Percentiles rank a stretch among this genome's conserved stretches.
These are phyloP conservation scores for Nycteola revayana DNA, from an alignment of 2,888 invertebrate species.

Conservation along the genomic window DNA sequence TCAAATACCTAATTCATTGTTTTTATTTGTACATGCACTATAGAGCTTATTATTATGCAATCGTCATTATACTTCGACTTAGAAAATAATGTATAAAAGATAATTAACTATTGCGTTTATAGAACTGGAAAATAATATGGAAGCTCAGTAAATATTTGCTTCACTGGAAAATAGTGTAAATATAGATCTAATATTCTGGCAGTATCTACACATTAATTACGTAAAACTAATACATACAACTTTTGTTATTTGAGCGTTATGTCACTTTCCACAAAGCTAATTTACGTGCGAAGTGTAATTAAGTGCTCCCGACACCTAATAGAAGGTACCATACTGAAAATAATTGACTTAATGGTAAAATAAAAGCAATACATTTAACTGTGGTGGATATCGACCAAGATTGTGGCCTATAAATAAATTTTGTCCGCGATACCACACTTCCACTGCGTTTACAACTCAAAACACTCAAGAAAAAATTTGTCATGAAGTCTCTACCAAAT, in stretches of 20 bases:
- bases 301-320: conserved; percentile 26
- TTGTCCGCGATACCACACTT: too few species aligned
- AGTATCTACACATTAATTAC: conserved; percentile 25
- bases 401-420: background rate
- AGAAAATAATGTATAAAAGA: conserved; percentile 19
- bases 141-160: conserved; percentile 35
- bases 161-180: conserved; percentile 31
- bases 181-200: conserved; percentile 18
- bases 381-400: background rate
- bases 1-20: conserved; percentile 31
- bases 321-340: conserved; percentile 8
- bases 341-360: conserved; percentile 8
- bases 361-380: too few species aligned
- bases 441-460: too few species aligned
- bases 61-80: conserved; percentile 26
- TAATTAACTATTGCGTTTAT: conserved; percentile 18
- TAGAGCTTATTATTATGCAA: conserved; percentile 36
- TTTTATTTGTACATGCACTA: conserved; percentile 45
- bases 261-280: conserved; percentile 25
- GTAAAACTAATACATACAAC: conserved; percentile 26
- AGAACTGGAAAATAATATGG: conserved; percentile 23
- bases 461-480: conserved; percentile 19
- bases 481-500: conserved; percentile 27
- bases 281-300: conserved; percentile 26
- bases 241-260: conserved; percentile 39